These are phyloP conservation scores for Microctonus hyperodae DNA, from an alignment of 2,888 invertebrate species.

Conservation along the genomic window DNA sequence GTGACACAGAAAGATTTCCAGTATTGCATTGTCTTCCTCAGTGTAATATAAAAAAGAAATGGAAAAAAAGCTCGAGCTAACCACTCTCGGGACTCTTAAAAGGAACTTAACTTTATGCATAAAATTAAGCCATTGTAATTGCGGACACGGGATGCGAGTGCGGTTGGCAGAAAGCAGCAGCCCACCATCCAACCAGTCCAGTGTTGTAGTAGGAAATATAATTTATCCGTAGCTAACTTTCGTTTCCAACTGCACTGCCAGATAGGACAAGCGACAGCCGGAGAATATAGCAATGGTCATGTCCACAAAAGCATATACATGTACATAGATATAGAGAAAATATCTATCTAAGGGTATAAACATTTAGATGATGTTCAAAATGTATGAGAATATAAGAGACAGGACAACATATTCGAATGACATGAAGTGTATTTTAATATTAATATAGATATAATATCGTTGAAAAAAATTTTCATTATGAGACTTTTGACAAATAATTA, in stretches of 20 bases:
- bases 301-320: neutral
- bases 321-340: neutral
- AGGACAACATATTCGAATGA: constrained; percentile 17
- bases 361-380: constrained; percentile 11
- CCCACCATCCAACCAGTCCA: constrained; percentile 27
- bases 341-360: constrained; percentile 25
- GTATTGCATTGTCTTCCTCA: neutral
- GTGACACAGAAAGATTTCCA: constrained; percentile 9
- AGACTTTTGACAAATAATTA: too few species aligned
- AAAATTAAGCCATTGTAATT: constrained; percentile 62
- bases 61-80: constrained; percentile 42
- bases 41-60: constrained; percentile 14
- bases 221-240: constrained; percentile 56
- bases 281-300: constrained; percentile 27
- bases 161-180: constrained; percentile 40
- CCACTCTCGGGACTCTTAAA: constrained; percentile 56
- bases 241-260: constrained; percentile 35
- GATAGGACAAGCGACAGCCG: constrained; percentile 24
- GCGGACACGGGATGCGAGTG: constrained; percentile 44
- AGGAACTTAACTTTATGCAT: constrained; percentile 61
- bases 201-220: constrained; percentile 49
- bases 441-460: too few species aligned
- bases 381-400: constrained; percentile 18
- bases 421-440: too few species aligned
- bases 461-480: too few species aligned